phyloP scores from a whole-genome alignment of 2,113 vertebrate species.

The Paedocypris sp. region DNA sequence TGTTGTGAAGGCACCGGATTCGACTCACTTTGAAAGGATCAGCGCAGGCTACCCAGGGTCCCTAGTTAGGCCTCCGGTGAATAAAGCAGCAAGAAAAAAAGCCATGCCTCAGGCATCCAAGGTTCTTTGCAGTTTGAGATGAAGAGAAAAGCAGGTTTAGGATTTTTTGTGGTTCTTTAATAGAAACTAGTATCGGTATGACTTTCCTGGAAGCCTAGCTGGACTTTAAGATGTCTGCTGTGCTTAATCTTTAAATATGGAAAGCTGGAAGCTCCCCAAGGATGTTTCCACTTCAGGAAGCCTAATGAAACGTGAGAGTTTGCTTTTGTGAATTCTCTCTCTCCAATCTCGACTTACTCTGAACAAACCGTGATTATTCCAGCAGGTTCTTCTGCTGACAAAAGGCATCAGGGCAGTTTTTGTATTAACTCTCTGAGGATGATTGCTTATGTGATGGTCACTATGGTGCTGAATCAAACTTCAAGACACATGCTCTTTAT shows the following conservation, averaged over 20 bases:
- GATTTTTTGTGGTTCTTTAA: background rate
- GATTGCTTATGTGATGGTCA: no score
- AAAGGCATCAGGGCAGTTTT: no score
- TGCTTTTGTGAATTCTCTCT: background rate
- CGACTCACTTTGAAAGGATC: background rate
- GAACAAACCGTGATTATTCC: background rate
- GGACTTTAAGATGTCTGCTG: background rate
- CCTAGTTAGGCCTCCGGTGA: background rate
- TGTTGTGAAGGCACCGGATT: background rate
- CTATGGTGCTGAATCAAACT: no score
- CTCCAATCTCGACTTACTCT: background rate
- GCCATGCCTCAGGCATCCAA: background rate
- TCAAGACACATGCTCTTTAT: background rate
- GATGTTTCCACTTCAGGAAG: background rate
- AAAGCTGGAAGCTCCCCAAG: background rate
- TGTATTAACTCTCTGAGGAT: no score
- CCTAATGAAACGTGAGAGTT: background rate
- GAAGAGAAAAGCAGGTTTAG: background rate
- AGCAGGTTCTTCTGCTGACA: background rate
- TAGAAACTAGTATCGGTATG: background rate
- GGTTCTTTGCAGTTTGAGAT: background rate
- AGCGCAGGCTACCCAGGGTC: background rate
- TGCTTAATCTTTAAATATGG: constrained; percentile 10
- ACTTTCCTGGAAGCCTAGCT: background rate
- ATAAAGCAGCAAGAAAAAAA: background rate